These are phyloP conservation scores for Cavia porcellus DNA, from an alignment of 2,113 vertebrate species.

Conservation along the genomic window DNA sequence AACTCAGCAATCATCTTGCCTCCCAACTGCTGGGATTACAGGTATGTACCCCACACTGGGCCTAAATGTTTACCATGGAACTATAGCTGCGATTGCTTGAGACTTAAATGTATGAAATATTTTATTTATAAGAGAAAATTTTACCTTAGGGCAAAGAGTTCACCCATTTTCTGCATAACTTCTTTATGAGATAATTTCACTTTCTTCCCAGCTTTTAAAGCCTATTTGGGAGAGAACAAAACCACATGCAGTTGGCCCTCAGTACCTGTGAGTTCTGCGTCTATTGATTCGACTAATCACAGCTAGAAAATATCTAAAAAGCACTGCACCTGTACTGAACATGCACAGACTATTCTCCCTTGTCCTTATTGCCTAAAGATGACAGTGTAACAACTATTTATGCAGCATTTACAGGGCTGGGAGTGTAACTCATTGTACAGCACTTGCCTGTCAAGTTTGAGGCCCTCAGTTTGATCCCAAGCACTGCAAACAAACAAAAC, in stretches of 20 bases:
- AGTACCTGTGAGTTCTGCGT: background rate
- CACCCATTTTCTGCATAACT: constrained; percentile 99
- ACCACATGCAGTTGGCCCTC: background rate
- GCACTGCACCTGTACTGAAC: background rate
- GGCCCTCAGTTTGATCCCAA: background rate
- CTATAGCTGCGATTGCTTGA: background rate
- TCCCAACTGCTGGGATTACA: background rate
- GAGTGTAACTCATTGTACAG: too few relatives aligned
- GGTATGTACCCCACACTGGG: background rate
- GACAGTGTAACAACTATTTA: background rate
- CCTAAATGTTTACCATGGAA: background rate
- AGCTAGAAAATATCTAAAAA: background rate
- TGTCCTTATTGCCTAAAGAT: too few relatives aligned
- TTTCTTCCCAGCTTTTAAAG: constrained; percentile 94
- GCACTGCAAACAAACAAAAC: background rate
- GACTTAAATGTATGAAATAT: background rate
- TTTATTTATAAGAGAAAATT: constrained; percentile 38
- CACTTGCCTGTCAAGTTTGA: background rate
- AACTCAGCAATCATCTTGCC: background rate
- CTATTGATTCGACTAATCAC: background rate
- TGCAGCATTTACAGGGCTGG: background rate
- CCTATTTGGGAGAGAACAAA: constrained; percentile 85
- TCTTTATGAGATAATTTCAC: constrained; percentile 97
- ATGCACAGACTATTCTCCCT: background rate
- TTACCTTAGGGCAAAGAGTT: constrained; percentile 96